Evolutionary conservation across 2,113 vertebrate genomes (phyloP).

Genomic region (Rallus limicola): DNA sequence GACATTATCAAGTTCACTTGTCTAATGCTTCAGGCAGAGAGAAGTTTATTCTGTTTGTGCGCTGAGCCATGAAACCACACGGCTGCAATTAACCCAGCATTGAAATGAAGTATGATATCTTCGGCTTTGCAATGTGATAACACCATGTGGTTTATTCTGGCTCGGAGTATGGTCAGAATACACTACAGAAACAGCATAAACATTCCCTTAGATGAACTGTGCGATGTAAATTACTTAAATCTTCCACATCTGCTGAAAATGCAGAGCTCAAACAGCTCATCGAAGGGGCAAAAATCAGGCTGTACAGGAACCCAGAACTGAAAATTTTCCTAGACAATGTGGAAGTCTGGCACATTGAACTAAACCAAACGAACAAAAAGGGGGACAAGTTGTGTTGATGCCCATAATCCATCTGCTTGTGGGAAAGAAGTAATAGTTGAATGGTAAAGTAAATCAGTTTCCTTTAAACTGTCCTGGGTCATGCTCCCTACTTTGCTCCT

Average conservation of each 20-base stretch:
- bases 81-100: slow-evolving; percentile 17
- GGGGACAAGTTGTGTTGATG: background rate
- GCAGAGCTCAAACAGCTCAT: background rate
- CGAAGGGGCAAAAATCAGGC: background rate
- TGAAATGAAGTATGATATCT: background rate
- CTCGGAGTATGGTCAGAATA: background rate
- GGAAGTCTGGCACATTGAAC: background rate
- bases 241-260: background rate
- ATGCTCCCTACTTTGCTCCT: background rate
- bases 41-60: slow-evolving; percentile 1
- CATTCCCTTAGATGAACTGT: background rate
- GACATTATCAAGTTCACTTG: background rate
- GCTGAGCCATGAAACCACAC: background rate
- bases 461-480: background rate
- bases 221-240: background rate
- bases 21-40: background rate
- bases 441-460: background rate
- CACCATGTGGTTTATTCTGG: background rate
- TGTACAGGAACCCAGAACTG: background rate
- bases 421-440: background rate
- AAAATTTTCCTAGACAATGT: background rate
- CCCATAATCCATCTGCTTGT: background rate
- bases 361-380: background rate
- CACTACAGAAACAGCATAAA: background rate
- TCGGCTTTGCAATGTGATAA: background rate